Percentiles rank a stretch among this genome's conserved stretches.
These are phyloP conservation scores for Psittacula derbiana DNA, from an alignment of 2,797 vertebrate species.

Conservation along the genomic window DNA sequence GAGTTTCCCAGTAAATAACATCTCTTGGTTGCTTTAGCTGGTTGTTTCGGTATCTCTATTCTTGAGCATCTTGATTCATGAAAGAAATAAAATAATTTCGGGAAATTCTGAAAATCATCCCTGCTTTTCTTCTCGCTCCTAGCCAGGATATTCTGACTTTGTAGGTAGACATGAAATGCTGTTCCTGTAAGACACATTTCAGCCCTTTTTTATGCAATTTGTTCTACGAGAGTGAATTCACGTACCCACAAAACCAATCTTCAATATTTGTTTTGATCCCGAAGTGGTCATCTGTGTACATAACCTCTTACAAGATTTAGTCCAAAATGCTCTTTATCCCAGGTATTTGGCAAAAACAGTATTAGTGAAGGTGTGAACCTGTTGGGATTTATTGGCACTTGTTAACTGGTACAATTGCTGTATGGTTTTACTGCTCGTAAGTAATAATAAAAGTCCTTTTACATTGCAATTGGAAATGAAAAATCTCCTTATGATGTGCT, in stretches of 20 bases:
- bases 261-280: background rate
- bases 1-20: background rate
- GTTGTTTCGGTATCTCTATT: background rate
- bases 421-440: conserved; percentile 1
- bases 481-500: background rate
- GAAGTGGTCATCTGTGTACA: background rate
- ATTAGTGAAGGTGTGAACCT: background rate
- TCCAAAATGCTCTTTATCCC: background rate
- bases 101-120: background rate
- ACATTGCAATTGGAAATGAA: background rate
- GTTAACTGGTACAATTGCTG: background rate
- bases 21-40: background rate
- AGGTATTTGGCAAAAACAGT: background rate
- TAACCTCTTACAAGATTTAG: background rate
- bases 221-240: background rate
- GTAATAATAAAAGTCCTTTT: background rate
- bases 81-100: background rate
- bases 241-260: background rate
- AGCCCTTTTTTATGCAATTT: background rate
- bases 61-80: background rate
- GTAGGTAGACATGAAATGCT: background rate
- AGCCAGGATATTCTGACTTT: background rate
- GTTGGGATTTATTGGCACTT: background rate
- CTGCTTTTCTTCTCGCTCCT: background rate
- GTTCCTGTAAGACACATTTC: background rate